A percentile compares a stretch with the other conserved stretches of the same genome.
These are phyloP conservation scores for Hyposmocoma kahamanoa DNA, from an alignment of 1,140 invertebrate genomes.

Conservation along the genomic window DNA sequence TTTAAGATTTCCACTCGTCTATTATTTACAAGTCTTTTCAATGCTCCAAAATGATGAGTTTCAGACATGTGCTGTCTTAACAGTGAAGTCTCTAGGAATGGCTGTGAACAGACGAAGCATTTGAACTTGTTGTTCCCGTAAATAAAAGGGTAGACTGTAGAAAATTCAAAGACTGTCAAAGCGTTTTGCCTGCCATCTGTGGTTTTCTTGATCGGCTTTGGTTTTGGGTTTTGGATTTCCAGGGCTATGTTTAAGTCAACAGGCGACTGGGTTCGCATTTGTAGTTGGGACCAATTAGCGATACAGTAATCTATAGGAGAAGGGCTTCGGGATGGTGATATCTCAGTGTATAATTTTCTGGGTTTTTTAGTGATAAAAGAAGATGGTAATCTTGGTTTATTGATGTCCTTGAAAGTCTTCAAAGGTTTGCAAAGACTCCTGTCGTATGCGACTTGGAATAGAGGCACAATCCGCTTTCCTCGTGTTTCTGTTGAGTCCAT, in stretches of 20 bases:
- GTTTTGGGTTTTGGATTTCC: conserved; percentile 3
- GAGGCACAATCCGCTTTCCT: conserved; percentile 68
- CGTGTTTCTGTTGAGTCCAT: conserved; percentile 22
- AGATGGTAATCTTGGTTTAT: conserved; percentile 18
- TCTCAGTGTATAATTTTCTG: conserved; percentile 16
- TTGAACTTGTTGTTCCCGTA: conserved; percentile 62
- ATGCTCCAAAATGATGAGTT: conserved; percentile 37
- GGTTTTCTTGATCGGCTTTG: conserved; percentile 20
- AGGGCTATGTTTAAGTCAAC: conserved; percentile 17
- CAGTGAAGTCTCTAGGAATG: conserved; percentile 41
- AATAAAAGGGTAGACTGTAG: conserved; percentile 56
- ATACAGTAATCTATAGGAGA: too few relatives aligned
- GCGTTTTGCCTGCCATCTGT: conserved; percentile 49
- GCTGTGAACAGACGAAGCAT: conserved; percentile 55
- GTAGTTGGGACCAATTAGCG: too few relatives aligned
- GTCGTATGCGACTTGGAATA: conserved; percentile 65
- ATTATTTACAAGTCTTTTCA: conserved; percentile 55
- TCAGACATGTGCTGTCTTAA: conserved; percentile 48
- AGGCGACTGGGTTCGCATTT: conserved; percentile 10
- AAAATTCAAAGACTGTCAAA: conserved; percentile 51
- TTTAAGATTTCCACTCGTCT: conserved; percentile 50
- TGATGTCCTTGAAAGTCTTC: conserved; percentile 47
- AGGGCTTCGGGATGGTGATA: conserved; percentile 43
- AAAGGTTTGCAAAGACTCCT: conserved; percentile 53
- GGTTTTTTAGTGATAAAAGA: too few relatives aligned